These are phyloP conservation scores for Cosmorhoe ocellata DNA, from an alignment of 2,888 invertebrate species.

Conservation along the genomic window DNA sequence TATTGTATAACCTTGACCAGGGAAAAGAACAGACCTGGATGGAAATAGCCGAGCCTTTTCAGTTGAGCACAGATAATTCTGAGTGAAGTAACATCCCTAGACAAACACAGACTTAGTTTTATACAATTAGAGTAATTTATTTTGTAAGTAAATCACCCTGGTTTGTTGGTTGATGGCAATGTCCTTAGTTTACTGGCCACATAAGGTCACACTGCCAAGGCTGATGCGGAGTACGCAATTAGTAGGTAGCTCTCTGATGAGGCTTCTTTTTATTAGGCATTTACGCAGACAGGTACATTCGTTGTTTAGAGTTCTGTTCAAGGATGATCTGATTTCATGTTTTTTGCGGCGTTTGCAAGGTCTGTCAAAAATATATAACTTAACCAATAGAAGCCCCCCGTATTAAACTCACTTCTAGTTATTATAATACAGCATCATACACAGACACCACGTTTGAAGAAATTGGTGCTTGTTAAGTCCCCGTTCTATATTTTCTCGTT, in stretches of 20 bases:
- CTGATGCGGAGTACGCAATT: constrained; percentile 55
- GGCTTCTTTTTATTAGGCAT: constrained; percentile 46
- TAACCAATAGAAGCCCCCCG: too few species aligned
- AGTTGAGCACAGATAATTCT: background rate
- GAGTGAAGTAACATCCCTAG: constrained; percentile 1
- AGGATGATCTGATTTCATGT: too few species aligned
- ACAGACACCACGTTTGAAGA: too few species aligned
- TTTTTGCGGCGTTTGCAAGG: too few species aligned
- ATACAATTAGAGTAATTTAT: background rate
- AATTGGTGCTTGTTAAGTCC: too few species aligned
- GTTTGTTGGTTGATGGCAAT: constrained; percentile 48
- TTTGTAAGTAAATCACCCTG: constrained; percentile 22
- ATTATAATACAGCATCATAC: too few species aligned
- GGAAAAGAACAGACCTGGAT: constrained; percentile 7
- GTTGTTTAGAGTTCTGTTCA: background rate
- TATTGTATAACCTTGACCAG: constrained; percentile 8
- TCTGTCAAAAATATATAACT: too few species aligned
- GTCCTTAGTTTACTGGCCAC: constrained; percentile 49
- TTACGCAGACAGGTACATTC: constrained; percentile 2
- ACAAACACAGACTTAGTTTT: background rate
- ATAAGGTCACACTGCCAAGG: constrained; percentile 60
- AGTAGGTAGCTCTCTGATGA: constrained; percentile 55
- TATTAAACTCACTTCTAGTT: too few species aligned
- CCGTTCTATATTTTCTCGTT: too few species aligned
- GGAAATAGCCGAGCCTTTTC: constrained; percentile 6